phyloP scores from a whole-genome alignment of 2,888 invertebrate genomes.

The Lottia scabra region DNA sequence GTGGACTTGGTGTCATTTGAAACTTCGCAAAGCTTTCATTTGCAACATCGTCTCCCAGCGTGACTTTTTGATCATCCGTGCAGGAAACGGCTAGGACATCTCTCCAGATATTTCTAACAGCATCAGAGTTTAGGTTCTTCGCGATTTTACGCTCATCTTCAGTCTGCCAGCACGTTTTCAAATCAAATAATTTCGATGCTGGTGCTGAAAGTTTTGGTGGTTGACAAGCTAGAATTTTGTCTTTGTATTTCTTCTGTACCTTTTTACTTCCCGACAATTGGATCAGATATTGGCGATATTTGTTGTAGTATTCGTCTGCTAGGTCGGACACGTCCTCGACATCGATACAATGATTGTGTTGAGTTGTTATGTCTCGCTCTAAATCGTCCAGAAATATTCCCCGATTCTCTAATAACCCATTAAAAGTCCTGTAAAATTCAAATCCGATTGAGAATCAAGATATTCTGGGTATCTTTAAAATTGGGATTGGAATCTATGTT shows the following conservation, averaged over 20 bases:
- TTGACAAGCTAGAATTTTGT: neutral
- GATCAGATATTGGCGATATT: conserved; percentile 27
- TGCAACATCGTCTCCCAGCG: neutral
- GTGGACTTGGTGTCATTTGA: neutral
- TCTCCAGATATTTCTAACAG: neutral
- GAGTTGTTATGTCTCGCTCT: conserved; percentile 6
- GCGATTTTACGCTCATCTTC: neutral
- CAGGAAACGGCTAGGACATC: neutral
- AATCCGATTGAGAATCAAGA: no score
- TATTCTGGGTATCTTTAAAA: no score
- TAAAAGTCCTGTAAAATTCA: no score
- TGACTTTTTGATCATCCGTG: neutral
- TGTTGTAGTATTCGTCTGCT: conserved; percentile 32
- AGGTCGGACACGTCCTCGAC: conserved; percentile 32
- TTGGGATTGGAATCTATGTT: no score
- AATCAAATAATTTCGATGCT: neutral
- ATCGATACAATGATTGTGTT: conserved; percentile 35
- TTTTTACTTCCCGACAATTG: conserved; percentile 5
- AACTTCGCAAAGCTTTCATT: no score
- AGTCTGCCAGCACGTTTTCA: neutral
- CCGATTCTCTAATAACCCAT: no score
- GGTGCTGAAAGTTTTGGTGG: neutral
- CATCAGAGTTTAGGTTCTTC: neutral
- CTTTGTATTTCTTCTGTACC: neutral
- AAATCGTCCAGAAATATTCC: neutral